Evolutionary conservation across 1,140 invertebrate genomes (phyloP).

Genomic region (Bradynema listronoti): DNA sequence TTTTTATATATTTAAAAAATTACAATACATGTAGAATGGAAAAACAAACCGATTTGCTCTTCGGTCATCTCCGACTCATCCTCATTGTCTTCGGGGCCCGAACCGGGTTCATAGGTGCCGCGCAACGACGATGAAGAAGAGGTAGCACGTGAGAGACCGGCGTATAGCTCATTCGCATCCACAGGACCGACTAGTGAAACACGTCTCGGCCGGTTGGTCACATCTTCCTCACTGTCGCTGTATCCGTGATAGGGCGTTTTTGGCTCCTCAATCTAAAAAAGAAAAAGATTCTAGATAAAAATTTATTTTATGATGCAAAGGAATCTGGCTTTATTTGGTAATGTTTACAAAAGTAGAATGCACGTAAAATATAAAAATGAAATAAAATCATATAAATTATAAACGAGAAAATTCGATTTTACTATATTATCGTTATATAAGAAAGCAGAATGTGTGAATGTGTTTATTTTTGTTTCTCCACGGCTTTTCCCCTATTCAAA

Average conservation of each 20-base stretch:
- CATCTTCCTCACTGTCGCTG: constrained; percentile 65
- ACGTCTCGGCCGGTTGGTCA: constrained; percentile 51
- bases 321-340: too few species aligned
- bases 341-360: too few species aligned
- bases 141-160: constrained; percentile 25
- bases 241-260: constrained; percentile 83
- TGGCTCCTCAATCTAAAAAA: constrained; percentile 62
- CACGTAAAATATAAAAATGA: too few species aligned
- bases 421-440: too few species aligned
- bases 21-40: background rate
- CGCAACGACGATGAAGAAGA: constrained; percentile 15
- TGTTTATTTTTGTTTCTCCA: too few species aligned
- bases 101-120: constrained; percentile 27
- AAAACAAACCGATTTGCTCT: constrained; percentile 29
- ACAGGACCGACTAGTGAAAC: constrained; percentile 54
- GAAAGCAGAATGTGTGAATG: too few species aligned
- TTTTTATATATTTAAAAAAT: background rate
- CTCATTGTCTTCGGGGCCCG: constrained; percentile 29
- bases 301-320: too few species aligned
- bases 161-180: constrained; percentile 49
- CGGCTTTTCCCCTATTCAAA: too few species aligned
- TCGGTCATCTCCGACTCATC: constrained; percentile 22
- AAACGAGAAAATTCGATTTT: too few species aligned
- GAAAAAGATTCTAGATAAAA: too few species aligned
- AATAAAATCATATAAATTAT: background rate